Base-by-base conservation (phyloP, 1,140 invertebrate genomes). In the Nixonia krombeini region DNA sequence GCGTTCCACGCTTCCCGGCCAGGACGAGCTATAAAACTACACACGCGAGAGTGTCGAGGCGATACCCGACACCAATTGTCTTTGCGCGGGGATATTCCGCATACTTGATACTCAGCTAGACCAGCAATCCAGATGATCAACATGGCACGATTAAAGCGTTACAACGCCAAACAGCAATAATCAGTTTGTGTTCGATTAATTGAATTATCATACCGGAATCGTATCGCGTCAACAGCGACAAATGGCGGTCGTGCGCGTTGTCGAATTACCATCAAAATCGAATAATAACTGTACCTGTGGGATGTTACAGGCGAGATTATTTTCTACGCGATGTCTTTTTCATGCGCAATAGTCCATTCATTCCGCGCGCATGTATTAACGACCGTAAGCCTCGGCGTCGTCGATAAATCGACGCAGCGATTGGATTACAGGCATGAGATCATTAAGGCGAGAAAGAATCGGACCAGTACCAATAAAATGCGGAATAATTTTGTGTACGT, bases 1-100 rank as follows among this genome's bases (percentile, higher is more conserved):
- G 23, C 8, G 18, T 52, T 38, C n/a, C 13, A 12, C 17, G 17
- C 47, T 61, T 56, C 41, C 15, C 51, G 26, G 50, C 53, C 59
- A 51, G 46, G 33, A 15, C 17, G 29, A 41, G 35, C 44, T 55
- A 55, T 58, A 59, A 59, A 70, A 47, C 41, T 56, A 21, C 52
- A 46, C 52, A 44, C 47, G 42, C 33, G 47, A 38, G 15, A 15
- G 37, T 40, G 15, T 18, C 37, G 16, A 7, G 45, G 15, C 45
- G 45, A 33, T 47, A 21, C 15, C 45, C 45, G 12, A 47, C 45
- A 47, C 23, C 35, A n/a, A 50, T 50, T 38, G 46, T 33, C 21
- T 51, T 40, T 51, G 23, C 28, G 40, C 35, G 28, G 69, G 68
- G 50, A 64, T 68, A 77, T 77, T 75, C 73, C 75, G 44, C 37